Percentiles rank a stretch among this genome's conserved stretches.
phyloP scores from a whole-genome alignment of 1,140 invertebrate genomes.

The Scylla paramamosain region DNA sequence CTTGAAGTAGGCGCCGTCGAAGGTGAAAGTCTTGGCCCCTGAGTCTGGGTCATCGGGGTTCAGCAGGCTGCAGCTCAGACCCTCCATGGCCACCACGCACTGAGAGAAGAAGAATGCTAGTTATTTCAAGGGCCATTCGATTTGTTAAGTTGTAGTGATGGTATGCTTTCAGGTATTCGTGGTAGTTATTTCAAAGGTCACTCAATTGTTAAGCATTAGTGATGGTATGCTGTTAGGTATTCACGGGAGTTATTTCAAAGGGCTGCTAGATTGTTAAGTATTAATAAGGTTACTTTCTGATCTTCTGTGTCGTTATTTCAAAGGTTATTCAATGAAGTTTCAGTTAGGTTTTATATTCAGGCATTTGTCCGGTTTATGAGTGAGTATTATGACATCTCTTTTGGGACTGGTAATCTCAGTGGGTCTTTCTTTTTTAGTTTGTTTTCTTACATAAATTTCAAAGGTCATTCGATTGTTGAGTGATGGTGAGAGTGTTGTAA shows the following conservation, averaged over 20 bases:
- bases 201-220: background rate
- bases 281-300: background rate
- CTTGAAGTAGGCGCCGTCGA: conserved; percentile 86
- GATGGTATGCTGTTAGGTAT: background rate
- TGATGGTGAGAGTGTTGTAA: no score
- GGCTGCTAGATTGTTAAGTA: background rate
- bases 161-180: background rate
- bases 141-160: background rate
- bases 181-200: background rate
- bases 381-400: no score
- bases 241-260: background rate
- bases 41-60: conserved; percentile 84
- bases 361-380: no score
- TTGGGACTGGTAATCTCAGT: no score
- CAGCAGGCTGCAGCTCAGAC: conserved; percentile 82
- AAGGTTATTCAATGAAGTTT: no score
- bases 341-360: no score
- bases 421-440: no score
- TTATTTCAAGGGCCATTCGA: background rate
- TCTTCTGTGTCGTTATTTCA: no score
- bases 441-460: no score
- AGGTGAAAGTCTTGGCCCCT: conserved; percentile 86
- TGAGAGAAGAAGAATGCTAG: conserved; percentile 79
- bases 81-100: conserved; percentile 88
- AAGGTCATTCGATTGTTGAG: no score